Base-by-base conservation (phyloP, 2,797 vertebrate species). In the Cyprinella venusta region DNA sequence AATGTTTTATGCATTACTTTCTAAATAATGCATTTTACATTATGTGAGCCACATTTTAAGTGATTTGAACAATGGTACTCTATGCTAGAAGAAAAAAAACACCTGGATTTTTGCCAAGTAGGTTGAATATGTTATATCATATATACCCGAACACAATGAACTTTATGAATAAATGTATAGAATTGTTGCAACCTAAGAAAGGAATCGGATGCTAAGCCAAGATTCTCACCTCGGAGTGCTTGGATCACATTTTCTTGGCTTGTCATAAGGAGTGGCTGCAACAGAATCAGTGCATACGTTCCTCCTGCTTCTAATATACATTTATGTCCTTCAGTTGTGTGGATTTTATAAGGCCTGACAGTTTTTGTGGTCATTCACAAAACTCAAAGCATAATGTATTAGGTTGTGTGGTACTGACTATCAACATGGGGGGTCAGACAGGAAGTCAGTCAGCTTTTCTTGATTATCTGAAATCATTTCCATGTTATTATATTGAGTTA, bases 271-370 rank as follows among this genome's bases (percentile, higher is more conserved):
- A 12, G 59, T 87, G 85, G 65, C 84, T 69, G 69, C 42, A 13
- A 76, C 54, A 86, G 76, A 80, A 68, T 79, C 19, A 26, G 45
- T 16, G 9, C 65, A 84, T 72, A 80, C 45, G 50, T 85, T 81
- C 13, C 61, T 81, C 80, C 72, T 65, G 86, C 79, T 87, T 89
- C 2, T 65, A 74, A 71, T 45, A 59, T 38, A 87, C 85, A 85
- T 79, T 68, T 77, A 61, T 81, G n/a, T 75, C 24, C 54, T 79
- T 77, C 42, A 48, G 71, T 83, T 80, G 40, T 84, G 85, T 65
- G 85, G 86, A 85, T 90, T 91, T 92, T 86, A 93, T 91, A 84
- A 88, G 88, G 83, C 26, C 84, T 92, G 91, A 91, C 90, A 91
- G 89, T 91, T 63, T 82, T 50, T 61, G 76, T 86, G 90, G 86